Evolutionary conservation across 1,140 invertebrate species (phyloP).

Genomic region (Chelonus insularis): DNA sequence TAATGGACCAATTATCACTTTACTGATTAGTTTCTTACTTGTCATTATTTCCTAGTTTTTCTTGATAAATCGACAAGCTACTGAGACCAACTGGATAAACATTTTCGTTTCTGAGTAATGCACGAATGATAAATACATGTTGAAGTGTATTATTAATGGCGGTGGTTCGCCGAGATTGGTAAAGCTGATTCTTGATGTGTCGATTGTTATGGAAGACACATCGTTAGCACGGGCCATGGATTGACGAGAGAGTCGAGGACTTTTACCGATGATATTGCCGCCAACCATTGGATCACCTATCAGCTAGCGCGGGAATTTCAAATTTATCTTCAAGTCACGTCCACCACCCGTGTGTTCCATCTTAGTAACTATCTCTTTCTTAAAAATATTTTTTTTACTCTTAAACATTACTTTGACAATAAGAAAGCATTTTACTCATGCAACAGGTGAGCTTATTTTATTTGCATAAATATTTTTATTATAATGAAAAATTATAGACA

Average conservation of each 20-base stretch:
- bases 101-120: neutral
- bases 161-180: neutral
- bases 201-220: slow-evolving; percentile 5
- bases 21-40: neutral
- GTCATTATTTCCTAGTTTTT: neutral
- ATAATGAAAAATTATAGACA: no score
- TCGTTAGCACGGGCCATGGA: slow-evolving; percentile 11
- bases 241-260: neutral
- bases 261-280: slow-evolving; percentile 14
- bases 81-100: neutral
- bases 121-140: neutral
- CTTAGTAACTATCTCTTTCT: neutral
- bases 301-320: neutral
- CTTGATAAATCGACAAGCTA: neutral
- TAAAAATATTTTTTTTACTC: neutral
- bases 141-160: neutral
- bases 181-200: neutral
- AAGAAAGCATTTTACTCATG: no score
- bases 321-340: slow-evolving; percentile 20
- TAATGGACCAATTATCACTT: slow-evolving; percentile 5
- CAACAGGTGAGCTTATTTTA: neutral
- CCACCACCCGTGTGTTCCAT: neutral
- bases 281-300: neutral
- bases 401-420: neutral
- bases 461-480: no score